These are phyloP conservation scores for Trematocara stigmaticum DNA, from an alignment of 2,113 vertebrate genomes.

Conservation along the genomic window DNA sequence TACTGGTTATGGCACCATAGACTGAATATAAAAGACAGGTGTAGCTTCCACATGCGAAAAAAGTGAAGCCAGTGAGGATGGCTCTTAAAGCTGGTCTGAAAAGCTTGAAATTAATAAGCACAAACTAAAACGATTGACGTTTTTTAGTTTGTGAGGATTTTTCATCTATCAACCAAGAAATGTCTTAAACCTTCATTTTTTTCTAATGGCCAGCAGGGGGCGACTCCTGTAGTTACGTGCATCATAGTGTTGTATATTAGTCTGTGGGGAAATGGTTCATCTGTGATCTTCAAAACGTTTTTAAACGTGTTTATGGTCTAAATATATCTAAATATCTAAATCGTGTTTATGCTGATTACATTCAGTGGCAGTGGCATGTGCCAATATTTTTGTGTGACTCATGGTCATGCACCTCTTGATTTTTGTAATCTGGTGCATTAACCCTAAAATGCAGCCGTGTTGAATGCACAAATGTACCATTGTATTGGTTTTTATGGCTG, in stretches of 20 bases:
- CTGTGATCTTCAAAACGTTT: not conserved
- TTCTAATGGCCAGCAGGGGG: not conserved
- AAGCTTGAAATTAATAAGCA: not conserved
- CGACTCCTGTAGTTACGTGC: not conserved
- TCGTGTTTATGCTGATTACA: not conserved
- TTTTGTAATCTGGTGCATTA: not conserved
- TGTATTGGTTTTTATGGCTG: not conserved
- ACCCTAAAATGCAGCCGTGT: not conserved
- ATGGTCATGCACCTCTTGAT: not conserved
- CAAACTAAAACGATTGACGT: not conserved
- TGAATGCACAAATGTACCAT: not conserved
- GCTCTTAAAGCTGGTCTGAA: not conserved
- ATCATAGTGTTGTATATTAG: not conserved
- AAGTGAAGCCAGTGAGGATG: not conserved
- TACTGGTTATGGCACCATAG: not conserved
- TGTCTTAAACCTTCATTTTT: not conserved
- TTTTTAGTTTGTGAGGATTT: not conserved
- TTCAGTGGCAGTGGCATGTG: not conserved
- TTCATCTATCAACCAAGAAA: not conserved
- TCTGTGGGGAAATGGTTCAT: not conserved
- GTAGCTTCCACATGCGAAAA: not conserved
- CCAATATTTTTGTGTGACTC: not conserved
- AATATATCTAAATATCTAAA: not conserved
- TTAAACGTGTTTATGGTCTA: not conserved
- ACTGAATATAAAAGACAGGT: not conserved